These are phyloP conservation scores for Lomographa bimaculata DNA, from an alignment of 2,888 invertebrate species.

Conservation along the genomic window DNA sequence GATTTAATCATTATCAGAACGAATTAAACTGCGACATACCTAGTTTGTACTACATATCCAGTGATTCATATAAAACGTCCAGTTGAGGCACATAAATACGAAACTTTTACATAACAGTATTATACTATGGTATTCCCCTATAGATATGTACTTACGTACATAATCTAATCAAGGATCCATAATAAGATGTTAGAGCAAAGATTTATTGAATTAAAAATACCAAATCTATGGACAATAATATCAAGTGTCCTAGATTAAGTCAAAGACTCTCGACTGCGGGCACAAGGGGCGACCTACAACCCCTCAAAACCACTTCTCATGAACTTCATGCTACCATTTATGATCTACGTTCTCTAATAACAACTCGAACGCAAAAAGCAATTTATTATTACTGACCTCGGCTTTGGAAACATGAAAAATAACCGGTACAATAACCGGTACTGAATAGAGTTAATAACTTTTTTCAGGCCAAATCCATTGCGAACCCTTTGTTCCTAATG, in stretches of 20 bases:
- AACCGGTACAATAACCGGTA: slow-evolving; percentile 16
- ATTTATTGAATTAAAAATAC: background rate
- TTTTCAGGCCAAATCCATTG: slow-evolving; percentile 32
- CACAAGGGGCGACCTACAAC: slow-evolving; percentile 10
- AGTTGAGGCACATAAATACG: too few relatives aligned
- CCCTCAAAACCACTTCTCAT: slow-evolving; percentile 31
- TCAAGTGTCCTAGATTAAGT: slow-evolving; percentile 23
- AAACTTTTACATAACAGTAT: too few relatives aligned
- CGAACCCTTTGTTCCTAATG: slow-evolving; percentile 36
- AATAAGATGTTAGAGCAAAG: too few relatives aligned
- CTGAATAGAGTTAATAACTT: slow-evolving; percentile 32
- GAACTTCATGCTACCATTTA: slow-evolving; percentile 38
- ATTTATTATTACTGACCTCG: slow-evolving; percentile 29
- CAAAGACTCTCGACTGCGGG: slow-evolving; percentile 19
- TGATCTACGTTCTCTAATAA: slow-evolving; percentile 33
- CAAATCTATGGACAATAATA: too few relatives aligned
- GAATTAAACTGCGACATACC: too few relatives aligned
- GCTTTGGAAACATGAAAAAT: slow-evolving; percentile 27
- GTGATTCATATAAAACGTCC: too few relatives aligned
- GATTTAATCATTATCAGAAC: too few relatives aligned
- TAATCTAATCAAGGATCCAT: too few relatives aligned
- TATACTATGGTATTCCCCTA: too few relatives aligned
- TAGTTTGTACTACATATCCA: too few relatives aligned
- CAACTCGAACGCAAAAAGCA: slow-evolving; percentile 29
- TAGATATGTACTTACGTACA: too few relatives aligned